Base-by-base conservation (phyloP, 1,140 invertebrate genomes). In the Drosophila lacteicornis region DNA sequence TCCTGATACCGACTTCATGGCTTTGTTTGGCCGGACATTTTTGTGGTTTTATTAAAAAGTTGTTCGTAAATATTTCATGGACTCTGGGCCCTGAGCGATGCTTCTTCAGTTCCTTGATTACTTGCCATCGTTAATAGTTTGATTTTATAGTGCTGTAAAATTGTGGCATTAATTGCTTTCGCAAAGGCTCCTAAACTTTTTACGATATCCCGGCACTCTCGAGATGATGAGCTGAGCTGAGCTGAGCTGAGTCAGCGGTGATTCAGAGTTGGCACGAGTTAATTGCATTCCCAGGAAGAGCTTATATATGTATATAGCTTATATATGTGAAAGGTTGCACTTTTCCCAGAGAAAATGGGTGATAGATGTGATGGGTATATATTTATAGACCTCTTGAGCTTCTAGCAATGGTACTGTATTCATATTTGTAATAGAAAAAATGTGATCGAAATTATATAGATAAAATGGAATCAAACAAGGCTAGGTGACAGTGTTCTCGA, bases 61-160 rank as follows among this genome's bases (percentile, higher is more conserved):
- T 55, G 36, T 55, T 46, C 58, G 60, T 69, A 73, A 80, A 69
- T 60, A 81, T 78, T 66, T 53, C 40, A 40, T 62, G 45, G 40
- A 40, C 15, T 55, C 45, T 33, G 30, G 33, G 6, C 27, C 42
- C 47, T n/a, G 4, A 27, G 43, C 38, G 19, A 36, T n/a, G 7
- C 13, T 50, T 45, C 22, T 25, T 50, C 42, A 46, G 49, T 57
- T 42, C 25, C 33, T 49, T 47, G 45, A 42, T 50, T 47, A 42
- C 46, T 73, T 68, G 33, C 65, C 53, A 50, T 59, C 59, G 53
- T 75, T 62, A 67, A 67, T 66, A 65, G 58, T 58, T 77, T 59
- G 56, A 70, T 75, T 85, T 85, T 79, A 85, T 66, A 51, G 68
- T 51, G 76, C 25, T 57, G 47, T 78, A 63, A 82, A 74, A 45